A percentile compares a stretch with the other conserved stretches of the same genome.
phyloP scores from a whole-genome alignment of 2,113 vertebrate genomes.

The Hydropotes inermis region DNA sequence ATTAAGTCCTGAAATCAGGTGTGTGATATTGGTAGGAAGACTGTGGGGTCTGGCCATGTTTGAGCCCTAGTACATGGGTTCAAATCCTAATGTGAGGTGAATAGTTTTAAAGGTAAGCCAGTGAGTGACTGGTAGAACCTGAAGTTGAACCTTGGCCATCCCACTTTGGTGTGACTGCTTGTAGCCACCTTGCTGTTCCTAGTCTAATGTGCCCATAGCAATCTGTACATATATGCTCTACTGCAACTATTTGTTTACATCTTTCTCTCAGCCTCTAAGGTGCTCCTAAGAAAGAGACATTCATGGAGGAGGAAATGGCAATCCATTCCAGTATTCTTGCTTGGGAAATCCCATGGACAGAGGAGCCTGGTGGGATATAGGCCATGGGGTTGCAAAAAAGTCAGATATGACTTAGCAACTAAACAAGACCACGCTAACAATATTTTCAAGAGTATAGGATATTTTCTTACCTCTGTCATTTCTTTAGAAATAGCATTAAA shows the following conservation, averaged over 20 bases:
- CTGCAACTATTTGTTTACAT: slow-evolving; percentile 15
- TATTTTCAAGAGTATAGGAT: not conserved
- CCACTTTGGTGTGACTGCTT: not conserved
- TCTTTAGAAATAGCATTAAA: not conserved
- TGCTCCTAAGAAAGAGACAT: slow-evolving; percentile 2
- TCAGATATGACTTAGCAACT: not conserved
- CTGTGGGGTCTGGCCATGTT: not conserved
- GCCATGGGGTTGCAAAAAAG: not conserved
- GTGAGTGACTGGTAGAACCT: not conserved
- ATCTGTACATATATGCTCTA: not conserved
- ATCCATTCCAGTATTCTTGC: not conserved
- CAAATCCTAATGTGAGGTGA: not conserved
- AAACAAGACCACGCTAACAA: not conserved
- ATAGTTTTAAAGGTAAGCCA: not conserved
- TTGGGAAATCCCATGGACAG: not conserved
- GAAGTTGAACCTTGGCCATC: not conserved
- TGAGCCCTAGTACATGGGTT: not conserved
- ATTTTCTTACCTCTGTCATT: not conserved
- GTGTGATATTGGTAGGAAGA: not conserved
- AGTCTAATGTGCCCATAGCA: not conserved
- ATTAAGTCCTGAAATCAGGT: not conserved
- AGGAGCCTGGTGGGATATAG: not conserved
- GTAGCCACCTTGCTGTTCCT: not conserved
- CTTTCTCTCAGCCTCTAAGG: not conserved
- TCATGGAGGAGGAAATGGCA: not conserved